A percentile compares a stretch with the other conserved stretches of the same genome.
Conservation (phyloP, 1,140 invertebrate species). For the Temnothorax curvispinosus region DNA sequence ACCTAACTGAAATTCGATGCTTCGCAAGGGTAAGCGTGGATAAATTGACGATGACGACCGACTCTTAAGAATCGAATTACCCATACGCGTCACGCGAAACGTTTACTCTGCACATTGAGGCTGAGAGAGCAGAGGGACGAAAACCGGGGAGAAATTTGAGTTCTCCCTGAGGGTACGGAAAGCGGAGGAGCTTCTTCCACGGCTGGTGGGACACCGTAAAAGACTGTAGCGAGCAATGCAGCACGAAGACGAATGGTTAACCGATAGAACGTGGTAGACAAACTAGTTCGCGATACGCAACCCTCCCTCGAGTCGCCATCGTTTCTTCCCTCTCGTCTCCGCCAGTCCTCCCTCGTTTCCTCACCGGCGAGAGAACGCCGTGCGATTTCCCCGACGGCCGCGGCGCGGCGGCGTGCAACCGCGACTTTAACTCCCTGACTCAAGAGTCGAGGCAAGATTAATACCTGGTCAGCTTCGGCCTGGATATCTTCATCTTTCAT, state of each 20-base stretch:
- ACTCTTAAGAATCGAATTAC: conserved; percentile 67
- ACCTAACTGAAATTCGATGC: conserved; percentile 42
- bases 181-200: conserved; percentile 49
- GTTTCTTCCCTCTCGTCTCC: conserved; percentile 16
- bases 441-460: conserved; percentile 6
- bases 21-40: conserved; percentile 4
- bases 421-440: conserved; percentile 17
- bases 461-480: not conserved
- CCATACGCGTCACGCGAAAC: not conserved
- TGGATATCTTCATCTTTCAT: not conserved
- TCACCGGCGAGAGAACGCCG: not conserved
- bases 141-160: conserved; percentile 41
- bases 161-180: conserved; percentile 41
- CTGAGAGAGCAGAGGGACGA: not conserved
- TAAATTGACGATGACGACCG: conserved; percentile 28
- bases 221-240: conserved; percentile 31
- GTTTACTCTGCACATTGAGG: conserved; percentile 24
- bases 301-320: conserved; percentile 36
- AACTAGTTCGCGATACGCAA: conserved; percentile 72
- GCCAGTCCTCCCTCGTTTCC: not conserved
- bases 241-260: conserved; percentile 74
- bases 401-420: conserved; percentile 19
- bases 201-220: conserved; percentile 45
- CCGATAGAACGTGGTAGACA: conserved; percentile 73
- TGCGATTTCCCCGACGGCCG: conserved; percentile 22